phyloP scores from a whole-genome alignment of 2,797 vertebrate species.

The Mormyrops boulengeri region DNA sequence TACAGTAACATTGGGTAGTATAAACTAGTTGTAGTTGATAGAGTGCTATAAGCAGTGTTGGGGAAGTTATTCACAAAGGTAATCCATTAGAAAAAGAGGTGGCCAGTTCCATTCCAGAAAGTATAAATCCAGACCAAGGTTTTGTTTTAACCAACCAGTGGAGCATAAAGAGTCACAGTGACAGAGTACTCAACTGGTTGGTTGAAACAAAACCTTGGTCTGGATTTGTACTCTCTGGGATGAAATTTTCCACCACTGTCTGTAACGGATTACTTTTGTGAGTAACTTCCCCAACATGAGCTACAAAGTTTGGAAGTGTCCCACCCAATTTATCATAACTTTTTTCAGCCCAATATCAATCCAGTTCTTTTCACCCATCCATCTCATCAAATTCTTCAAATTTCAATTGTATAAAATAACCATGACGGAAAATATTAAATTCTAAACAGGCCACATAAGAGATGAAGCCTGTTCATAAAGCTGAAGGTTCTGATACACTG shows the following conservation, averaged over 20 bases:
- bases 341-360: background rate
- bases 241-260: too few species aligned
- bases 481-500: background rate
- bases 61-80: background rate
- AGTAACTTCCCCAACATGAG: too few species aligned
- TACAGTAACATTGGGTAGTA: background rate
- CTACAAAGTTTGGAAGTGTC: background rate
- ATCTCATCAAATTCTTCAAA: background rate
- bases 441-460: background rate
- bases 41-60: background rate
- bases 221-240: background rate
- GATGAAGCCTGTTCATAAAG: background rate
- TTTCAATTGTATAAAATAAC: background rate
- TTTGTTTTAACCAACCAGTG: background rate
- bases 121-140: background rate
- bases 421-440: background rate
- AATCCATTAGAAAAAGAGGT: background rate
- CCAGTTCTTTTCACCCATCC: background rate
- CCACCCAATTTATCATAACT: background rate
- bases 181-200: background rate
- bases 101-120: background rate
- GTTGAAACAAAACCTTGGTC: background rate
- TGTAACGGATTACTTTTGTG: too few species aligned
- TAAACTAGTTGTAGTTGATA: background rate
- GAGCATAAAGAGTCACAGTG: background rate